Evolutionary conservation across 2,113 vertebrate genomes (phyloP).

Genomic region (Psilopsiagon aymara): DNA sequence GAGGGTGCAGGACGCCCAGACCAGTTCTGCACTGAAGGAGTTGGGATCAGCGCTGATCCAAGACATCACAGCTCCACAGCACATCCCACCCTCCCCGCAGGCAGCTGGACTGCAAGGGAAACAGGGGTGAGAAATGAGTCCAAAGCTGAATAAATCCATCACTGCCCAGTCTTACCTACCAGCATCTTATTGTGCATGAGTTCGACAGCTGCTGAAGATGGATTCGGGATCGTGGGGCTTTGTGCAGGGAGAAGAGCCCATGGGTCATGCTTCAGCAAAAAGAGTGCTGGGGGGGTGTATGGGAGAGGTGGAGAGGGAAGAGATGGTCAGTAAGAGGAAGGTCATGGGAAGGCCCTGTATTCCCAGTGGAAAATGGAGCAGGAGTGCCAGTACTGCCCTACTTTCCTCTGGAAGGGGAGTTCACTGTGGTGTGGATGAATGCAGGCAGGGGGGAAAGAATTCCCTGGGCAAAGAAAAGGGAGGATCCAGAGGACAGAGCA

Average conservation of each 20-base stretch:
- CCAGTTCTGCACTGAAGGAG: background rate
- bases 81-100: background rate
- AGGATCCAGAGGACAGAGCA: background rate
- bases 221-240: background rate
- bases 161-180: background rate
- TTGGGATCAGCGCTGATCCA: background rate
- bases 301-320: background rate
- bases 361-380: background rate
- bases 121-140: background rate
- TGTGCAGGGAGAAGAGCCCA: background rate
- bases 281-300: background rate
- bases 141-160: constrained; percentile 47
- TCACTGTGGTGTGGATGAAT: background rate
- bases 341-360: background rate
- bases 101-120: constrained; percentile 56
- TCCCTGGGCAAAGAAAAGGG: background rate
- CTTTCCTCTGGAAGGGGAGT: background rate
- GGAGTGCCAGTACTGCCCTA: background rate
- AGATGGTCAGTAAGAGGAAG: background rate
- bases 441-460: background rate
- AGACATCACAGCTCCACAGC: background rate
- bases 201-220: background rate
- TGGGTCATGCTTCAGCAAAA: accelerated
- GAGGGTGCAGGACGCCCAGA: background rate
- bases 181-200: background rate